Evolutionary conservation across 2,797 vertebrate genomes (phyloP).

Genomic region (Cossypha caffra): DNA sequence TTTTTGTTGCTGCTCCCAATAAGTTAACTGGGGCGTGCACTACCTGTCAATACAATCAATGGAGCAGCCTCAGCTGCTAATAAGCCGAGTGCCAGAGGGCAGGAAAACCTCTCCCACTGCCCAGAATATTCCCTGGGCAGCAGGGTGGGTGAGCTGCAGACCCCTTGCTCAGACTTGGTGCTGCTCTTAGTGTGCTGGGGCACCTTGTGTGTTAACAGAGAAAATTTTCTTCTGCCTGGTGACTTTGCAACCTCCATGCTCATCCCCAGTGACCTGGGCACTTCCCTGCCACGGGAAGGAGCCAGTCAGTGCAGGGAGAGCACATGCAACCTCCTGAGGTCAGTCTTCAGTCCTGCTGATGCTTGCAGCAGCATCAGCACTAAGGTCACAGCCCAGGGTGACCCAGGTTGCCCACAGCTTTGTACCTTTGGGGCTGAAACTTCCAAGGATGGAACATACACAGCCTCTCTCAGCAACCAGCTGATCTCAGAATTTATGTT

Average conservation of each 20-base stretch:
- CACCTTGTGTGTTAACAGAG: not conserved
- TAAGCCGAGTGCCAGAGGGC: not conserved
- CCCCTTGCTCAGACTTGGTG: not conserved
- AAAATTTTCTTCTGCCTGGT: not conserved
- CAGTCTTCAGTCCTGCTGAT: not conserved
- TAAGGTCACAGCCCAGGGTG: not conserved
- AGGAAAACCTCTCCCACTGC: not conserved
- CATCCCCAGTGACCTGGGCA: not conserved
- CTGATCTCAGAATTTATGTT: not conserved
- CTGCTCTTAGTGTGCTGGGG: not conserved
- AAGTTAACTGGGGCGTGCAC: conserved; percentile 52
- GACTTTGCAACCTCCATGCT: not conserved
- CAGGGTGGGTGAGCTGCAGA: not conserved
- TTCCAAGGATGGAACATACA: not conserved
- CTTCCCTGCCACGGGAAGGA: not conserved
- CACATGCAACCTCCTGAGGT: not conserved
- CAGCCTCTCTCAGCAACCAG: not conserved
- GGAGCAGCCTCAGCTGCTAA: not conserved
- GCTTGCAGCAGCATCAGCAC: not conserved
- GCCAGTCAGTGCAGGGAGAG: not conserved
- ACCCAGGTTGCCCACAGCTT: not conserved
- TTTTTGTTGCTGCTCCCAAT: conserved; percentile 7
- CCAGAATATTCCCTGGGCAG: not conserved
- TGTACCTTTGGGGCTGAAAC: not conserved
- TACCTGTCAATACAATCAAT: conserved; percentile 14